Evolutionary conservation across 2,888 invertebrate genomes (phyloP).

Genomic region (Rhogogaster chlorosoma): DNA sequence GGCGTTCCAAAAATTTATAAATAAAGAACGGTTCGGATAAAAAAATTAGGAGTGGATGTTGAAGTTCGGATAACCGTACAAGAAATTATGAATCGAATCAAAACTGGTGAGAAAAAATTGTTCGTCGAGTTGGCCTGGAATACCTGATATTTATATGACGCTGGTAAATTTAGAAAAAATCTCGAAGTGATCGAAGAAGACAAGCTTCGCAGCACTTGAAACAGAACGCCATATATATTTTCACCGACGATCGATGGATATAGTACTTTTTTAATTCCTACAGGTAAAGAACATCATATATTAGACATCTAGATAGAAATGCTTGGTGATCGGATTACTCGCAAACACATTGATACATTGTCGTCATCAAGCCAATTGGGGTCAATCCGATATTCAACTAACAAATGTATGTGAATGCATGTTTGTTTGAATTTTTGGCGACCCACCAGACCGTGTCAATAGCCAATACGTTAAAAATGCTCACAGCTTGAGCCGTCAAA

Average conservation of each 20-base stretch:
- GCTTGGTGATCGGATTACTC: background rate
- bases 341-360: background rate
- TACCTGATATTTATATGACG: too few relatives aligned
- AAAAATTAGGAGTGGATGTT: too few relatives aligned
- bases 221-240: background rate
- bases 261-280: background rate
- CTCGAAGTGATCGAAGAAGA: background rate
- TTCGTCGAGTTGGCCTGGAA: too few relatives aligned
- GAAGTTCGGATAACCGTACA: too few relatives aligned
- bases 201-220: background rate
- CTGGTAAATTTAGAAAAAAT: background rate
- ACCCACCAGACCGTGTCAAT: slow-evolving; percentile 4
- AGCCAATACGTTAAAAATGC: slow-evolving; percentile 21
- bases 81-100: too few relatives aligned
- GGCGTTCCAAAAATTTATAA: too few relatives aligned
- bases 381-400: background rate
- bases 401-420: background rate
- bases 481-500: slow-evolving; percentile 26
- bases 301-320: background rate
- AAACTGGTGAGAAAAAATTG: too few relatives aligned
- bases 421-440: slow-evolving; percentile 18
- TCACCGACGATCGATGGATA: background rate
- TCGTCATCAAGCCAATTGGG: background rate
- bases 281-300: background rate
- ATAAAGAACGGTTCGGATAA: too few relatives aligned